Evolutionary conservation across 2,113 vertebrate species (phyloP), one percentile per base, ranked within the genome.

Genomic region (Haemorhous mexicanus): DNA sequence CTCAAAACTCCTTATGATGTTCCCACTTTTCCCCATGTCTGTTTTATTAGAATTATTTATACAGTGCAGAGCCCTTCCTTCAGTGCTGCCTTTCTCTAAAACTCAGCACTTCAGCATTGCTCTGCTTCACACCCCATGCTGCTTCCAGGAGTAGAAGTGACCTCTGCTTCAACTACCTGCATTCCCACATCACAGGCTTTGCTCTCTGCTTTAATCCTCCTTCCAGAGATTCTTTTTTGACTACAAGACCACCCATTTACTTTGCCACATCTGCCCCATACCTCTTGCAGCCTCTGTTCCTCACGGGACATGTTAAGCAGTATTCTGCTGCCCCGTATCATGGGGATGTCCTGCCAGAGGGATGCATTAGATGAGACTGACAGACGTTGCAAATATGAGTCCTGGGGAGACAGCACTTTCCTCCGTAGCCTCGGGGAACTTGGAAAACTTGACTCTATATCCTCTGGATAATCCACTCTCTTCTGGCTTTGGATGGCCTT

Each of bases 301-400:
- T 99, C 98, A 1, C 98, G 98, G 22, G 98, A 98, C 97, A 99
- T 98, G 52, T 97, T 97, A 22, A 98, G 97, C 49, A 99, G 97
- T 18, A 98, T 97, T 0, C 92, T 46, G 73, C 98, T 99, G 50
- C 97, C 98, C 68, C 98, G 97, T 33, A 99, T 98, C 73, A 97
- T 96, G 0, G 99, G 99, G 84, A 99, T 98, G 16, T 99, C 99
- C 86, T 99, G 98, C 99, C 99, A 99, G 64, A 99, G 98, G 13
- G 98, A 98, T 10, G 98, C 70, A 0, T 97, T 98, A 63, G 98
- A 98, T 16, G 97, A 96, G 90, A 99, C 81, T 21, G 98, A 98
- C 64, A 98, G 81, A 47, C 99, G 98, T 30, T 99, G 98, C 30
- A 98, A 98, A n/a, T 97, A 98, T 0, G 98, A 98, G 68, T 98